Percentiles rank a stretch among this genome's conserved stretches.
Conservation (phyloP, 2,113 vertebrate species). For the Indicator indicator region DNA sequence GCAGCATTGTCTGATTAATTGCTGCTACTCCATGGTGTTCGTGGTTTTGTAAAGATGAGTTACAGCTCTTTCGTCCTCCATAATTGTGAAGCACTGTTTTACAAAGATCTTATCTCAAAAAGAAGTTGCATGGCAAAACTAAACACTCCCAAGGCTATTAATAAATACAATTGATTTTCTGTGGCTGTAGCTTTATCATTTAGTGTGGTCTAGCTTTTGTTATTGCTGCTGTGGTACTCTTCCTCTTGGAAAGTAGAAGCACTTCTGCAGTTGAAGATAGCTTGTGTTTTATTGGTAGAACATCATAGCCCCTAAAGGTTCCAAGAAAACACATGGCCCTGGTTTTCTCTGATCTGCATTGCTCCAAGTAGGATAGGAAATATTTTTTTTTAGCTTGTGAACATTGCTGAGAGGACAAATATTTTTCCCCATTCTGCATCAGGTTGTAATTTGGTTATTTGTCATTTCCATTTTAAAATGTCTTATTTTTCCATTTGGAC, state of each 20-base stretch:
- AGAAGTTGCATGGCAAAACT: background rate
- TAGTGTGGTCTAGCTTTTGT: background rate
- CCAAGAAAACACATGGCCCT: background rate
- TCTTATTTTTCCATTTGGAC: background rate
- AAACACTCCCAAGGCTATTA: background rate
- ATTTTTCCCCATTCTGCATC: background rate
- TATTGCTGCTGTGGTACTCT: background rate
- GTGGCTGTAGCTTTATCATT: background rate
- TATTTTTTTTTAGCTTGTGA: background rate
- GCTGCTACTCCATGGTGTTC: background rate
- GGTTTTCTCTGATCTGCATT: fast-evolving
- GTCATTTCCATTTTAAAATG: background rate
- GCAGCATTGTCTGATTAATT: background rate
- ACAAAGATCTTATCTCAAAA: background rate
- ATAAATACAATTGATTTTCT: background rate
- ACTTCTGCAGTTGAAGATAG: background rate
- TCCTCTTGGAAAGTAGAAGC: background rate
- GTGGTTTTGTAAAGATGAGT: background rate
- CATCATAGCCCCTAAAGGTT: background rate
- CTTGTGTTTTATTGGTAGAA: background rate
- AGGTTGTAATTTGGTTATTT: background rate
- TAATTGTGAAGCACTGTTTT: background rate
- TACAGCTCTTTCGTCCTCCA: background rate
- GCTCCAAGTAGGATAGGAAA: background rate
- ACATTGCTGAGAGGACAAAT: background rate